A percentile compares a stretch with the other conserved stretches of the same genome.
Evolutionary conservation across 2,888 invertebrate genomes (phyloP).

Genomic region (Torymus auratus): DNA sequence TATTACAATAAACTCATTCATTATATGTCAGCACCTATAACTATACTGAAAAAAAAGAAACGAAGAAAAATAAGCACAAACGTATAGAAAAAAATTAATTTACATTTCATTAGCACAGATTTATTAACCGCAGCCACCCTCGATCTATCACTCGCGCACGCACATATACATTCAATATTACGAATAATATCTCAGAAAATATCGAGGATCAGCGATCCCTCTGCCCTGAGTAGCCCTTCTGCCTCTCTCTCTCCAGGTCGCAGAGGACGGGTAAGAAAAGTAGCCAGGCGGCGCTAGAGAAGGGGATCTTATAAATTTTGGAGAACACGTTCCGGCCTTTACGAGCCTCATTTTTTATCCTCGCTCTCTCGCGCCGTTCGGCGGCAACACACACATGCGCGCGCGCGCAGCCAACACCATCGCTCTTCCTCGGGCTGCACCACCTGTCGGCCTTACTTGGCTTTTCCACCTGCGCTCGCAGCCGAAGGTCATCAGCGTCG

Average conservation of each 20-base stretch:
- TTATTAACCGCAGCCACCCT: background rate
- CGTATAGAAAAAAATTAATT: too few relatives aligned
- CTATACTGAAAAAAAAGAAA: too few relatives aligned
- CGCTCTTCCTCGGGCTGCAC: slow-evolving; percentile 47
- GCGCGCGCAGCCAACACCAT: background rate
- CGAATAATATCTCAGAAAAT: too few relatives aligned
- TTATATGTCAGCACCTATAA: too few relatives aligned
- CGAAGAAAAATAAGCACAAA: too few relatives aligned
- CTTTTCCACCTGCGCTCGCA: slow-evolving; percentile 51
- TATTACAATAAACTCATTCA: too few relatives aligned
- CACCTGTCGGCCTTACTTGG: slow-evolving; percentile 64
- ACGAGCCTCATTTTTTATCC: slow-evolving; percentile 55
- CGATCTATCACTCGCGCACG: background rate
- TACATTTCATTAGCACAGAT: background rate
- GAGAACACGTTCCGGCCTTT: slow-evolving; percentile 54
- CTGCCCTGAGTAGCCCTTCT: too few relatives aligned
- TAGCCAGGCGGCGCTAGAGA: background rate
- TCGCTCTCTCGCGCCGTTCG: background rate
- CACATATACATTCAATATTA: too few relatives aligned
- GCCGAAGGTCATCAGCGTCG: slow-evolving; percentile 25
- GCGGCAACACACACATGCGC: background rate
- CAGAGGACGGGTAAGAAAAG: background rate
- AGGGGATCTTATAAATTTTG: slow-evolving; percentile 56
- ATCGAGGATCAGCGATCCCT: slow-evolving; percentile 5
- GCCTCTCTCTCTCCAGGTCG: too few relatives aligned